phyloP scores from a whole-genome alignment of 1,140 invertebrate genomes.

The Elysia chlorotica region DNA sequence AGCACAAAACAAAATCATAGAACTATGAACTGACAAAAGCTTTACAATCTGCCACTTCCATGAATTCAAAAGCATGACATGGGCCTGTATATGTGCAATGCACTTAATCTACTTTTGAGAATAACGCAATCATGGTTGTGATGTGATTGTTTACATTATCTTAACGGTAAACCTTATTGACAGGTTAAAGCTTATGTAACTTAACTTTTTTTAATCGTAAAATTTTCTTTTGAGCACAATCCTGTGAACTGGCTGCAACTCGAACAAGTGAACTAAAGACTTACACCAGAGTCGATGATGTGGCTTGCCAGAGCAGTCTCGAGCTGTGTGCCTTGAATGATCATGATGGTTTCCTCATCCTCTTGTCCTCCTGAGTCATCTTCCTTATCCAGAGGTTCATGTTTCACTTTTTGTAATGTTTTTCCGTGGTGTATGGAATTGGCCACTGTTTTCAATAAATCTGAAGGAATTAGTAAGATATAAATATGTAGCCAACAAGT shows the following conservation, averaged over 20 bases:
- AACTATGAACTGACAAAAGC: too few species aligned
- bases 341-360: conserved; percentile 56
- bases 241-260: neutral
- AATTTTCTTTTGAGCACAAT: neutral
- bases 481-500: too few species aligned
- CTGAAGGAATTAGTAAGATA: too few species aligned
- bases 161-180: neutral
- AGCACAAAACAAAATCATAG: too few species aligned
- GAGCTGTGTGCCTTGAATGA: conserved; percentile 55
- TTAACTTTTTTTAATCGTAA: neutral
- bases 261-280: neutral
- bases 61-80: too few species aligned
- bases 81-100: too few species aligned
- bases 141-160: neutral
- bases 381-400: conserved; percentile 28
- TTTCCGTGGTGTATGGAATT: too few species aligned
- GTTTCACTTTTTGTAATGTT: conserved; percentile 17
- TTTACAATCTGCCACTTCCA: too few species aligned
- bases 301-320: conserved; percentile 39
- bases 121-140: neutral
- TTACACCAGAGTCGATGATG: conserved; percentile 38
- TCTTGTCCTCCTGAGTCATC: conserved; percentile 46
- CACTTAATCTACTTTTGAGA: too few species aligned
- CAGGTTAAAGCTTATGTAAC: neutral
- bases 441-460: too few species aligned